Conservation (phyloP, 2,797 vertebrate genomes). For the Etheostoma perlongum region DNA sequence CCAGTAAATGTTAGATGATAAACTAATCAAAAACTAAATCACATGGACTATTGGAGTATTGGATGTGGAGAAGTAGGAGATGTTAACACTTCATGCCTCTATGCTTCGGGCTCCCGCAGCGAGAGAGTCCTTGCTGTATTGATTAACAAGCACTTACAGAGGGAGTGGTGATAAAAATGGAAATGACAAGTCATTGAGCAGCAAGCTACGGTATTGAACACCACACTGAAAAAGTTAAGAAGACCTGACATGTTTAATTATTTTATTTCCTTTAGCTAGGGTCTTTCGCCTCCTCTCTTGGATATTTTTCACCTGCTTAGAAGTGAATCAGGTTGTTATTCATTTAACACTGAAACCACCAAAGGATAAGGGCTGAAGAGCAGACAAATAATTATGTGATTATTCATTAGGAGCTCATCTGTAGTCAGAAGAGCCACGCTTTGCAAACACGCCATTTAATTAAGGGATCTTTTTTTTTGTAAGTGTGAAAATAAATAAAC, state of each 20-base stretch:
- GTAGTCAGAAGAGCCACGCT: conserved; percentile 30
- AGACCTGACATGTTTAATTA: conserved; percentile 26
- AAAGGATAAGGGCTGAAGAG: conserved; percentile 52
- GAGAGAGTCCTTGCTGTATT: conserved; percentile 61
- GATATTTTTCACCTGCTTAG: conserved; percentile 43
- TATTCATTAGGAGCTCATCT: conserved; percentile 61
- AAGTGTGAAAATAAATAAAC: conserved; percentile 22
- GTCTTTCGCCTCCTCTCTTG: conserved; percentile 2
- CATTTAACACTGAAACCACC: conserved; percentile 49
- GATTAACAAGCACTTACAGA: conserved; percentile 71
- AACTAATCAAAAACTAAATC: conserved; percentile 7
- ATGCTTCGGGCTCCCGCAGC: conserved; percentile 51
- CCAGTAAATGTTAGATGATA: not conserved
- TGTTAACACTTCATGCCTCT: conserved; percentile 68
- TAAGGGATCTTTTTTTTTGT: conserved; percentile 33
- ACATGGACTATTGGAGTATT: not conserved
- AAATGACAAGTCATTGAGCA: conserved; percentile 72
- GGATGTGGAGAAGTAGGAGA: conserved; percentile 26
- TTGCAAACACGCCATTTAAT: conserved; percentile 55
- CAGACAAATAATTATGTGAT: conserved; percentile 50
- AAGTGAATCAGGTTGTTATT: conserved; percentile 46
- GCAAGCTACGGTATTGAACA: conserved; percentile 25
- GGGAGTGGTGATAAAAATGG: conserved; percentile 66
- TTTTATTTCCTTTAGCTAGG: conserved; percentile 22
- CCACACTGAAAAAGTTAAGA: conserved; percentile 4